Base-by-base conservation (phyloP, 2,888 invertebrate genomes). In the Caenorhabditis angaria region DNA sequence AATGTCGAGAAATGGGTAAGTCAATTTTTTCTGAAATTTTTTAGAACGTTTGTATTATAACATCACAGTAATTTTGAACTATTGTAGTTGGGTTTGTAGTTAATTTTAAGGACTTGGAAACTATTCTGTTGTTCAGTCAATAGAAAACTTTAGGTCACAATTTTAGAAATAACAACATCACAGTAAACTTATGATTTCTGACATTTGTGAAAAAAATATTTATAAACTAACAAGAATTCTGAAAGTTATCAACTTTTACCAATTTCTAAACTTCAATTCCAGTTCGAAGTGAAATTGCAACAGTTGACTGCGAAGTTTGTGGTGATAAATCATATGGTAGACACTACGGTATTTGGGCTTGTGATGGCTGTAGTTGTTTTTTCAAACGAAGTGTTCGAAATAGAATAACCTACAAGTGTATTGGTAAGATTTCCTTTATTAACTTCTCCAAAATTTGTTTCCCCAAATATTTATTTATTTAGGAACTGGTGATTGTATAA, bases 331-430 rank as follows among this genome's bases (percentile, higher is more conserved):
- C 75, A 1, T 80, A 92, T 82, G 94, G 94, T 1, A 93, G 93
- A 88, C 93, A 94, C 65, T 94, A 93, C 84, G 93, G 94, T 0
- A 92, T 93, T 18, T 92, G 91, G 87, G 77, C 82, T 84, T 94
- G 94, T 88, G 94, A 94, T 86, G 94, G 94, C 0, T 94, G 94
- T 87, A 93, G 93, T 60, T 94, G 94, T 84, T 94, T 94, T 88
- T 94, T 94, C 89, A 94, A 94, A 88, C 90, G 94, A 80, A 93
- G 93, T 53, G 75, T 79, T 22, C 60, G 79, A 2, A 74, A 73
- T 48, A 75, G 68, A 47, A 79, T 79, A 3, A 56, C 53, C n/a
- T 79, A 79, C 41, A 64, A 65, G 20, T 79, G 79, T 53, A 79
- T 79, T 20, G 76, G 78, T 76, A 28, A 32, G 67, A 20, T 54